Percentiles rank a stretch among this genome's conserved stretches.
Conservation (phyloP, 1,140 invertebrate genomes). For the Eurosta solidaginis region DNA sequence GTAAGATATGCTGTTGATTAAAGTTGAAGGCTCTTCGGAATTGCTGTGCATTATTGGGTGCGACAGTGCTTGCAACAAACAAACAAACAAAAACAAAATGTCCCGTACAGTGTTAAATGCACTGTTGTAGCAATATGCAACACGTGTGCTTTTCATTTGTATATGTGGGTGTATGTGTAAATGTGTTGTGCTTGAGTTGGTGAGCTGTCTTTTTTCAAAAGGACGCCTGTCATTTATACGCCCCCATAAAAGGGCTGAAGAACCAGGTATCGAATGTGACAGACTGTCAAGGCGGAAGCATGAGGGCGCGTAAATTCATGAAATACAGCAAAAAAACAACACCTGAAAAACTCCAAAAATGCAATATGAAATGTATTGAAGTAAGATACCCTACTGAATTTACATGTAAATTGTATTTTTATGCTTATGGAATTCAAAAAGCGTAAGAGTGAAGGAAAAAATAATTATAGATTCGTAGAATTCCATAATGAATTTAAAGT, state of each 20-base stretch:
- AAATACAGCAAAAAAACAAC: too few relatives aligned
- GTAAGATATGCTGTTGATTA: slow-evolving; percentile 11
- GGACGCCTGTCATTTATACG: slow-evolving; percentile 7
- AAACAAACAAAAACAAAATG: too few relatives aligned
- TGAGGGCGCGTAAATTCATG: too few relatives aligned
- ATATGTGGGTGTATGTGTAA: background rate
- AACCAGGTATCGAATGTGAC: background rate
- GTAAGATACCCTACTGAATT: too few relatives aligned
- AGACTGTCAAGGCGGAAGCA: background rate
- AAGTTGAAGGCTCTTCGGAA: slow-evolving; percentile 16
- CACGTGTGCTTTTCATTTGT: background rate
- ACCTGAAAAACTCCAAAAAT: too few relatives aligned
- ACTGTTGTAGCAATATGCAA: slow-evolving; percentile 1
- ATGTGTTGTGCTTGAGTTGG: background rate
- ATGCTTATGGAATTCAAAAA: too few relatives aligned
- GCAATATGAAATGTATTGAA: too few relatives aligned
- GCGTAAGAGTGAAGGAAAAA: too few relatives aligned
- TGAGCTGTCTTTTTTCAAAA: background rate
- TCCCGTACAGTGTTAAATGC: background rate
- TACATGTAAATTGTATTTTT: too few relatives aligned
- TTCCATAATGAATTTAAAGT: too few relatives aligned
- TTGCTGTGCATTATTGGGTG: background rate
- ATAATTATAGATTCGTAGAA: too few relatives aligned
- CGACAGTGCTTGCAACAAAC: background rate
- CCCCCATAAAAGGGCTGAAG: slow-evolving; percentile 17